Evolutionary conservation across 2,888 invertebrate species (phyloP).

Genomic region (Caenorhabditis sp.): DNA sequence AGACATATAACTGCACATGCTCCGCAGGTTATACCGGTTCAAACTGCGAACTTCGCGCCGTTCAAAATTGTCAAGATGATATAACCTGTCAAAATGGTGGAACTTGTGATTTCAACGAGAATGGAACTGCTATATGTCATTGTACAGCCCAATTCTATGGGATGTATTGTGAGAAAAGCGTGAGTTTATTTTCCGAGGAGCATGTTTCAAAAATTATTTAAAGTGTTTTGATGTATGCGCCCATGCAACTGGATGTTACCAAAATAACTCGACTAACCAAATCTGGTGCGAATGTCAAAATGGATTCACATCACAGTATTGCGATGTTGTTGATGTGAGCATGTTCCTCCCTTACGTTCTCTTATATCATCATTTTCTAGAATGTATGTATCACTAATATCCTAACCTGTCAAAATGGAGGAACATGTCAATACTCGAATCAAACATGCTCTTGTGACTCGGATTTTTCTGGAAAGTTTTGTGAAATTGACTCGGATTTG

Average conservation of each 20-base stretch:
- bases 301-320: conserved; percentile 14
- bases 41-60: conserved; percentile 13
- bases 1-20: conserved; percentile 30
- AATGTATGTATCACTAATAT: conserved; percentile 11
- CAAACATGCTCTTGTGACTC: conserved; percentile 11
- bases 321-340: conserved; percentile 24
- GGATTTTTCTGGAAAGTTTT: conserved; percentile 9
- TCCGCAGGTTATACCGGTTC: conserved; percentile 16
- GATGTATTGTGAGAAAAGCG: conserved; percentile 12
- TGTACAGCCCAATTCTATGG: conserved; percentile 27
- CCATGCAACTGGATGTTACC: conserved; percentile 17
- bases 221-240: conserved; percentile 24
- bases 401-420: conserved; percentile 16
- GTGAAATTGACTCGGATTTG: conserved; percentile 10
- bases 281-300: conserved; percentile 12
- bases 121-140: conserved; percentile 11
- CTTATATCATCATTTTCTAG: conserved; percentile 7
- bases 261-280: conserved; percentile 5
- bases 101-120: conserved; percentile 10
- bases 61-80: background rate
- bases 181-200: conserved; percentile 1
- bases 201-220: too few species aligned
- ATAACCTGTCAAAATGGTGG: conserved; percentile 31
- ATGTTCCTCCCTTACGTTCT: too few species aligned
- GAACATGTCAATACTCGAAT: conserved; percentile 9